A percentile compares a stretch with the other conserved stretches of the same genome.
Conservation (phyloP, 2,113 vertebrate genomes). For the Rhipidura dahli region DNA sequence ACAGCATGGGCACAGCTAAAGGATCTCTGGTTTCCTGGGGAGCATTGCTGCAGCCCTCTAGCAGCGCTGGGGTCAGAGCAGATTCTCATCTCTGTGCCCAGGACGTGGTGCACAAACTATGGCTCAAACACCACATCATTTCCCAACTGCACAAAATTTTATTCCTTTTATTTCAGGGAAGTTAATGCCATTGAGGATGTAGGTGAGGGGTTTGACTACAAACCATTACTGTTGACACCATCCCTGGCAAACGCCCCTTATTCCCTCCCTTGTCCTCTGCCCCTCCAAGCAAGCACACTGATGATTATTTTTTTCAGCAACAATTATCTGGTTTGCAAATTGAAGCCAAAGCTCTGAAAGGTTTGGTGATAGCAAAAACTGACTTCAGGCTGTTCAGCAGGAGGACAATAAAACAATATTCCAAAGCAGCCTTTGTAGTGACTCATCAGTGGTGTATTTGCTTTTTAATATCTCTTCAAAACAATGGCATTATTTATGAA, state of each 20-base stretch:
- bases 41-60: neutral
- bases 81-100: neutral
- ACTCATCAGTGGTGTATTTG: neutral
- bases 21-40: neutral
- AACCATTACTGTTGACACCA: neutral
- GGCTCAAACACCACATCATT: neutral
- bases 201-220: neutral
- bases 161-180: neutral
- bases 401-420: neutral
- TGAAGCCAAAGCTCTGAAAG: neutral
- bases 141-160: neutral
- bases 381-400: neutral
- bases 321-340: neutral
- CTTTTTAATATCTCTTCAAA: neutral
- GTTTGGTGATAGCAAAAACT: neutral
- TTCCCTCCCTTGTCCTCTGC: neutral
- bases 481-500: neutral
- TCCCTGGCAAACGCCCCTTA: neutral
- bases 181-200: neutral
- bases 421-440: neutral
- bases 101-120: neutral
- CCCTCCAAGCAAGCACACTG: neutral
- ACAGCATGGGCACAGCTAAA: neutral
- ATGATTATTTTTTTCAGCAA: neutral
- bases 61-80: neutral